Percentiles rank a stretch among this genome's conserved stretches.
Conservation (phyloP, 2,797 vertebrate species). For the Aselliscus stoliczkanus region DNA sequence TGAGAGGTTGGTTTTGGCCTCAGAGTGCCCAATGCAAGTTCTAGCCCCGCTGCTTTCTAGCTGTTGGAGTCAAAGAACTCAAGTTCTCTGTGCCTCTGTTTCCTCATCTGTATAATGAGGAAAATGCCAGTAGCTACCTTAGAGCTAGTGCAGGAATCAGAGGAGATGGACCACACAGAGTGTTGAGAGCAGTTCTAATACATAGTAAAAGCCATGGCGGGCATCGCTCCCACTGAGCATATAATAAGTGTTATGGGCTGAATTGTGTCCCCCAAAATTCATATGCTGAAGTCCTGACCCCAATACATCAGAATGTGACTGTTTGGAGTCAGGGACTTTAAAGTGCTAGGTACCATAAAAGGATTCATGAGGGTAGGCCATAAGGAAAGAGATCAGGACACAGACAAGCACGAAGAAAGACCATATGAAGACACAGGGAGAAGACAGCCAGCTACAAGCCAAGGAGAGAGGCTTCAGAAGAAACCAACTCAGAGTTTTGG, state of each 20-base stretch:
- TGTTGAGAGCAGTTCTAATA: not conserved
- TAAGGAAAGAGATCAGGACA: not conserved
- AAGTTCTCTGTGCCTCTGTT: not conserved
- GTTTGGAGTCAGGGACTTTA: not conserved
- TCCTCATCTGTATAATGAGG: not conserved
- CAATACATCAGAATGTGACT: not conserved
- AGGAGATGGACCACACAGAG: not conserved
- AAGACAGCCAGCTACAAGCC: not conserved
- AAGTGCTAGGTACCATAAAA: not conserved
- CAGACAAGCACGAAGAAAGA: not conserved
- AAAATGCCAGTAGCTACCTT: not conserved
- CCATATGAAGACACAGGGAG: not conserved
- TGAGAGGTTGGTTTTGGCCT: not conserved
- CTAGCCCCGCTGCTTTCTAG: not conserved
- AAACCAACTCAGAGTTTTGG: not conserved
- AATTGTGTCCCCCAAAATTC: not conserved
- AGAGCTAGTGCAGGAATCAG: not conserved
- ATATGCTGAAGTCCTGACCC: not conserved
- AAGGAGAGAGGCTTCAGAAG: not conserved
- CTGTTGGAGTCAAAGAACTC: not conserved
- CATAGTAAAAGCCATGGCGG: not conserved
- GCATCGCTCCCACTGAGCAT: no score
- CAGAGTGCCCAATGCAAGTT: not conserved
- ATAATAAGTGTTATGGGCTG: no score
- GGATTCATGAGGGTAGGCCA: not conserved